phyloP scores from a whole-genome alignment of 2,797 vertebrate species.

The Microhierax caerulescens region DNA sequence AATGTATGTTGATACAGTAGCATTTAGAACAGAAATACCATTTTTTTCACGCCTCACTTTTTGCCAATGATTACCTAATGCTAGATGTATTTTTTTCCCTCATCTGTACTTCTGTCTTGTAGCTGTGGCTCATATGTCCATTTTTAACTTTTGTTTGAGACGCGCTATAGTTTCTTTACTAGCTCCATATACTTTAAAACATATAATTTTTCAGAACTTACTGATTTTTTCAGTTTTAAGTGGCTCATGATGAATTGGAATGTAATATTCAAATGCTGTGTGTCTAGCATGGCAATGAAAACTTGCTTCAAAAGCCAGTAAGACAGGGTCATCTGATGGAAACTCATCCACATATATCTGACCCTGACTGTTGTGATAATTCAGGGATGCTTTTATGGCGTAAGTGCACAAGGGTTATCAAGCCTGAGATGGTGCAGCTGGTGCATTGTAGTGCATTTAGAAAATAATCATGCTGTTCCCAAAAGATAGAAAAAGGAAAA shows the following conservation, averaged over 20 bases:
- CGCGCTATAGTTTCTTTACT: background rate
- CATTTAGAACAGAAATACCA: background rate
- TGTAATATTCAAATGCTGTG: background rate
- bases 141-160: background rate
- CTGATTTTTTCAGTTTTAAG: background rate
- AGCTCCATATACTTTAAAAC: background rate
- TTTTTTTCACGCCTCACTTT: background rate
- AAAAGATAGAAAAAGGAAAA: background rate
- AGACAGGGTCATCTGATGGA: background rate
- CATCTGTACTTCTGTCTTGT: background rate
- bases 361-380: background rate
- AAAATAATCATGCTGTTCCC: background rate
- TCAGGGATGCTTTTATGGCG: background rate
- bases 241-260: background rate
- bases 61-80: constrained; percentile 3
- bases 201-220: background rate
- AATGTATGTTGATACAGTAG: background rate
- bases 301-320: background rate
- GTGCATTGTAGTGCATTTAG: background rate
- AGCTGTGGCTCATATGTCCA: background rate
- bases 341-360: accelerated
- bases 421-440: background rate
- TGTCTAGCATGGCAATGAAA: background rate
- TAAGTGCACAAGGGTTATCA: background rate
- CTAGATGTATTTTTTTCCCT: background rate